Base-by-base conservation (phyloP, 2,888 invertebrate genomes). In the Zaprionus bogoriensis region DNA sequence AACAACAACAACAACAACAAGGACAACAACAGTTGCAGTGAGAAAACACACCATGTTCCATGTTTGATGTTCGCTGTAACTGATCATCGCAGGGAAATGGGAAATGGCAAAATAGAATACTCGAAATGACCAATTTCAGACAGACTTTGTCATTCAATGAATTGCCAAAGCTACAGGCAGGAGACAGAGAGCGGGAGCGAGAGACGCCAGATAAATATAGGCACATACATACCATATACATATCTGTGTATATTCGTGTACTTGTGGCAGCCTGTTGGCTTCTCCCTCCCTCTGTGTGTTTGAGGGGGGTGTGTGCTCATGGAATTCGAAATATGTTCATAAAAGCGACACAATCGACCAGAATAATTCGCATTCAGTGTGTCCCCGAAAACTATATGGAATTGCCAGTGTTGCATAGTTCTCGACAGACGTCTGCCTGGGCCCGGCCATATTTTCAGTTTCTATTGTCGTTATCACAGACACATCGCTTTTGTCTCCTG, bases 371-470 rank as follows among this genome's bases (percentile, higher is more conserved):
- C 66, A 80, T 75, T 75, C 73, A 46, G 3, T 17, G 1, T 14
- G 17, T 32, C 7, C 17, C 32, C n/a, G n/a, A n/a, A n/a, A n/a
- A n/a, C n/a, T n/a, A n/a, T n/a, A n/a, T n/a, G n/a, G n/a, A n/a
- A n/a, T n/a, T n/a, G n/a, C n/a, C n/a, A n/a, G 6, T 68, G 74
- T 45, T 59, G 68, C 72, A 67, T 72, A 79, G 71, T 74, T 82
- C 66, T 64, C 9, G 19, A 30, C 50, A 14, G 52, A 46, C 12
- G n/a, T n/a, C n/a, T n/a, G n/a, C n/a, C 14, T 12, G 32, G 32
- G 7, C 39, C 52, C 36, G 45, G 41, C 23, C 74, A 77, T 84
- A 81, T 77, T 77, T 85, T 74, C 78, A 66, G 66, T 79, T 63
- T 69, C 74, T 62, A 79, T 83, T 86, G 76, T 73, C 50, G 51